Evolutionary conservation across 2,888 invertebrate species (phyloP).

Genomic region (Dryocosmus kuriphilus): DNA sequence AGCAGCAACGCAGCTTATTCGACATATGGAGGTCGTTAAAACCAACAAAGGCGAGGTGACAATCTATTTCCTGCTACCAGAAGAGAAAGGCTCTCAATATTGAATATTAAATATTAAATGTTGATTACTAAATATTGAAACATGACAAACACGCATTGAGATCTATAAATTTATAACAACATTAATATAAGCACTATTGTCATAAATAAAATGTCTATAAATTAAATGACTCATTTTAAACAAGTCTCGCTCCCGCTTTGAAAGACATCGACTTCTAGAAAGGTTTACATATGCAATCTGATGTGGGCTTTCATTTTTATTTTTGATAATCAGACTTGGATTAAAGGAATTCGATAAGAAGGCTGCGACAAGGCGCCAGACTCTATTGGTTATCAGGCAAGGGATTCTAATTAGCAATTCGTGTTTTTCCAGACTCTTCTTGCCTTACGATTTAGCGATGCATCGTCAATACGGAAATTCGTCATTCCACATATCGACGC

Average conservation of each 20-base stretch:
- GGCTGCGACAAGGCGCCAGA: background rate
- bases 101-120: slow-evolving; percentile 69
- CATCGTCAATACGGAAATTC: slow-evolving; percentile 27
- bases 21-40: slow-evolving; percentile 87
- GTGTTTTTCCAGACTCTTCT: slow-evolving; percentile 41
- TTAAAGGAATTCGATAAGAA: slow-evolving; percentile 11
- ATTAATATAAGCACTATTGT: background rate
- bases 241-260: background rate
- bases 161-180: no score
- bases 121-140: slow-evolving; percentile 76
- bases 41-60: slow-evolving; percentile 86
- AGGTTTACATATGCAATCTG: slow-evolving; percentile 2
- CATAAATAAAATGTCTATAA: slow-evolving; percentile 22
- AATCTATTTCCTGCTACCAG: slow-evolving; percentile 93
- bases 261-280: slow-evolving; percentile 32
- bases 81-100: slow-evolving; percentile 89
- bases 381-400: slow-evolving; percentile 40
- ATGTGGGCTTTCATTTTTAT: slow-evolving; percentile 11
- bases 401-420: slow-evolving; percentile 57
- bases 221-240: slow-evolving; percentile 25
- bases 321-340: slow-evolving; percentile 9
- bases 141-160: slow-evolving; percentile 31
- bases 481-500: slow-evolving; percentile 33
- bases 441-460: slow-evolving; percentile 1
- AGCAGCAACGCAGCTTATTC: slow-evolving; percentile 89